Conservation (phyloP, 2,113 vertebrate species). For the Castor canadensis region DNA sequence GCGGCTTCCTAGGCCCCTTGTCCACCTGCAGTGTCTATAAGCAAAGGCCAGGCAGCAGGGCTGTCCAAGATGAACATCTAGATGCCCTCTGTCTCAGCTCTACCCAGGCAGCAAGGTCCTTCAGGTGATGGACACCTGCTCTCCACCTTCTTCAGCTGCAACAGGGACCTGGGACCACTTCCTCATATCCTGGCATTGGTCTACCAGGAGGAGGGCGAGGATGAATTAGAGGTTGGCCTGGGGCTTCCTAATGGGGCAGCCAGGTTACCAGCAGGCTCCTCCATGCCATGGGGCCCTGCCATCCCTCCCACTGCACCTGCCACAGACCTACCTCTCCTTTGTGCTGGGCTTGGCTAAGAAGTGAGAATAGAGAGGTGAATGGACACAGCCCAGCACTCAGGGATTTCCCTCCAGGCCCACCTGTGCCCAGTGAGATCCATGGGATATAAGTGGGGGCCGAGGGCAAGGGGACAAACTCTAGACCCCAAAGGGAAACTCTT, state of each 20-base stretch:
- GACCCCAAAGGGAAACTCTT: background rate
- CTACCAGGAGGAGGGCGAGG: background rate
- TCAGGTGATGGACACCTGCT: accelerated
- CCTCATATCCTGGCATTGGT: background rate
- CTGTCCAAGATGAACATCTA: no score
- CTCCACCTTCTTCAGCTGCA: background rate
- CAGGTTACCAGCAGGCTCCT: background rate
- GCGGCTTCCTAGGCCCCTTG: background rate
- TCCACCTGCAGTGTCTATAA: background rate
- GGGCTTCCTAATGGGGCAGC: background rate
- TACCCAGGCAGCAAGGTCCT: background rate
- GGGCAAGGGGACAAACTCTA: background rate
- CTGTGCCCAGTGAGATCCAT: accelerated
- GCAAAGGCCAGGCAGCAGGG: background rate
- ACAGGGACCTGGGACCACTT: background rate
- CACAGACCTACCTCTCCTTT: no score
- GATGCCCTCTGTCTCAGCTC: background rate
- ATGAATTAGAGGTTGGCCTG: background rate
- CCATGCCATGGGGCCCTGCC: background rate
- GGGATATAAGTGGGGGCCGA: accelerated
- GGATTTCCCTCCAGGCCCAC: background rate
- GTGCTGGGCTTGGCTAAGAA: background rate
- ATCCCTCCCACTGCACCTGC: no score
- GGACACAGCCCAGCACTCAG: background rate
- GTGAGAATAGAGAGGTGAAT: background rate